Base-by-base conservation (phyloP, 2,888 invertebrate genomes). In the Norana najaformis region DNA sequence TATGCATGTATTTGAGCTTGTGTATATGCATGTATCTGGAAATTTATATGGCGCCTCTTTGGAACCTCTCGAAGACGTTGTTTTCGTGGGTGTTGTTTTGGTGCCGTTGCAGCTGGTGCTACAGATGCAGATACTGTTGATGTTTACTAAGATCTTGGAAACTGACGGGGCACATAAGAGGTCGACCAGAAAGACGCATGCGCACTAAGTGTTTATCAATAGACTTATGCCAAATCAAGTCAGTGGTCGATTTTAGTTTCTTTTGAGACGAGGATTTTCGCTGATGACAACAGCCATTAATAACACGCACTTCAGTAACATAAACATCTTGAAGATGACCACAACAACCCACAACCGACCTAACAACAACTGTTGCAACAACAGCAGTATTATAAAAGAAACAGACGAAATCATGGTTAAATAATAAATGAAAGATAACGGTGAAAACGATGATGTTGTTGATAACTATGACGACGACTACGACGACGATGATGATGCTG, bases 391-490 rank as follows among this genome's bases (percentile, higher is more conserved):
- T 69, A n/a, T n/a, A n/a, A 69, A n/a, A 69, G 69, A 69, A n/a
- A 69, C 69, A 69, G 5, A n/a, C 30, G 4, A 69, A n/a, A 69
- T 69, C 69, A 69, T n/a, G 30, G 69, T 69, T 69, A 69, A 13
- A 41, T 69, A n/a, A n/a, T n/a, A n/a, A n/a, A 69, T 30, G 47
- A 36, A 47, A 35, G 83, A 34, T 82, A 83, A 83, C 2, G 53
- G 36, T 89, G 36, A 89, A 82, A 37, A 82, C 2, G 83, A 36
- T 83, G 89, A 82, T 38, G 89, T 83, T 37, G 82, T 34, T 89
- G 37, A 53, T 83, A 30, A 89, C 35, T 11, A 69, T 36, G 89
- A 89, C 35, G 89, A 89, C 82, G 69, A 83, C 18, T 23, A 37
- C 82, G 89, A 89, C 14, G 89, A 69, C 35, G 30, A 82, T 36